Evolutionary conservation across 30 jellyfish, hydroid and myxozoan species (phyloP), one percentile per base, ranked within the genome.

Genomic region (Aurelia sp.): DNA sequence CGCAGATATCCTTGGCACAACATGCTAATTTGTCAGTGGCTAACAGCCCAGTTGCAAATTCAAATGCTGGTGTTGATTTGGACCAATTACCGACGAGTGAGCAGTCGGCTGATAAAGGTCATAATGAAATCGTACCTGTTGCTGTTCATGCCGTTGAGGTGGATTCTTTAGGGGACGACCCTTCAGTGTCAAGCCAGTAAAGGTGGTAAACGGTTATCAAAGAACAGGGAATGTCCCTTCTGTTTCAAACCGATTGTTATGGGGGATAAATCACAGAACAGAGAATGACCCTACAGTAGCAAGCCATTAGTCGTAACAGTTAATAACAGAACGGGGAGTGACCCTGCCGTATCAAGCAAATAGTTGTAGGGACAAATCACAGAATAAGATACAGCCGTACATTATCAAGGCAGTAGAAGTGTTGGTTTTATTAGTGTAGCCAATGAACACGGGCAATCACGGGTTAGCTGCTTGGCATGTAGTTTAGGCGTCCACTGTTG

Each of bases 131-230:
- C 30, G 90, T 80, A 21, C 92, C 97, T 12, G 97, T 80, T 17
- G 92, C 97, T 19, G 91, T 81, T 35, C 91, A 74, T 50, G 97
- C 97, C 1, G 97, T 89, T 3, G 97, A 89, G 52, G 97, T 89
- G 10, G 97, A 63, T 61, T 70, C 96, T 4, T 35, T 87, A 35
- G 96, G 84, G 13, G 96, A 87, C 8, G 89, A 78, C 38, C 89
- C 70, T 40, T 57, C 66, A 6, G 20, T 55, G 8, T 59, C 79
- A 38, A 63, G 70, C 57, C 80, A 62, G 59, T 78, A 38, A 52
- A 67, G 10, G 9, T 38, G 50, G 7, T 38, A 38, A 38, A 57
- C 17, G 19, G 19, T n/a, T 0, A 40, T 40, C 51, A 40, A 4
- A 40, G 51, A 40, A 40, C 10, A 40, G 51, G 51, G 51, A 8